These are phyloP conservation scores for Haplotaxodon microlepis DNA, from an alignment of 2,113 vertebrate species.

Conservation along the genomic window DNA sequence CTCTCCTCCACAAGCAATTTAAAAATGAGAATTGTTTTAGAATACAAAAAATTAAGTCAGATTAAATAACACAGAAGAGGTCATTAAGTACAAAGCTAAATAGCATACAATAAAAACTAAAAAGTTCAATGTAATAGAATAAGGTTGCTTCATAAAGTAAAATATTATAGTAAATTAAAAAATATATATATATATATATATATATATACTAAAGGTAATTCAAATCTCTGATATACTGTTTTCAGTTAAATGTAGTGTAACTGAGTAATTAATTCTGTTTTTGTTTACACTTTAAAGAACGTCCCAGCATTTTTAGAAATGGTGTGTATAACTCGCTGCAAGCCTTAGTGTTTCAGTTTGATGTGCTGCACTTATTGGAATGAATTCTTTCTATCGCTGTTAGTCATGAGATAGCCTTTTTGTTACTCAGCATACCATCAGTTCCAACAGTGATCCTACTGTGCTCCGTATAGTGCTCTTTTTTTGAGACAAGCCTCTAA, in stretches of 20 bases:
- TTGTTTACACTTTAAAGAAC: neutral
- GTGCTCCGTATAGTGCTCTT: neutral
- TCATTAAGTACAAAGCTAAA: neutral
- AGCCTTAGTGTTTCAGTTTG: neutral
- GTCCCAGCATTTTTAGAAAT: neutral
- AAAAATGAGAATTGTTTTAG: neutral
- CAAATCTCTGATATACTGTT: neutral
- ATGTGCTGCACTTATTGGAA: neutral
- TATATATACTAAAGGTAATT: neutral
- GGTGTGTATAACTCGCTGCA: neutral
- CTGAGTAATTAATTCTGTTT: neutral
- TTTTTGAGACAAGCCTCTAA: neutral
- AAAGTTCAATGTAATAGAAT: neutral
- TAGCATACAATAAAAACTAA: neutral
- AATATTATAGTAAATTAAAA: neutral
- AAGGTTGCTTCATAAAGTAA: neutral
- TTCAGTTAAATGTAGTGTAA: neutral
- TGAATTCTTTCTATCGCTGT: neutral
- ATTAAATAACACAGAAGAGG: neutral
- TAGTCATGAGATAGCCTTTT: neutral
- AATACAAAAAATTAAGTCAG: neutral
- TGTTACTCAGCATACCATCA: neutral
- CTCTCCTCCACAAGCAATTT: neutral
- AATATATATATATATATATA: accelerated
- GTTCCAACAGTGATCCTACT: neutral